These are phyloP conservation scores for Mionectes olivaceus DNA, from an alignment of 2,797 vertebrate genomes.

Conservation along the genomic window DNA sequence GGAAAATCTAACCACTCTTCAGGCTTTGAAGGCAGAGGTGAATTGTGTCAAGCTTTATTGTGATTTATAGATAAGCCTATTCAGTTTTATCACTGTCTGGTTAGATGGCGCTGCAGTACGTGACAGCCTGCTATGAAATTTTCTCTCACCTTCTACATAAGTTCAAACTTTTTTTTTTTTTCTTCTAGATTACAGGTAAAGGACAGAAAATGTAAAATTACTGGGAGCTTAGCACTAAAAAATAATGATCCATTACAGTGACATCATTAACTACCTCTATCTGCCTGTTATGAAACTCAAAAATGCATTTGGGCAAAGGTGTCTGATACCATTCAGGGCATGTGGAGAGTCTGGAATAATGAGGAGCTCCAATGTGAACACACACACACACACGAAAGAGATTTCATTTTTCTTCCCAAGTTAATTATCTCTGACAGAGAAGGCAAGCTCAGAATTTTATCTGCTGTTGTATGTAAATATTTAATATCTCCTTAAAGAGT, in stretches of 20 bases:
- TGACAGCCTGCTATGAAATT: not conserved
- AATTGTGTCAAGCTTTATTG: conserved; percentile 22
- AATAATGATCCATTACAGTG: not conserved
- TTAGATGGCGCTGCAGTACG: not conserved
- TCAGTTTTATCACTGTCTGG: conserved; percentile 47
- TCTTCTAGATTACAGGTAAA: not conserved
- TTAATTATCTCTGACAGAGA: not conserved
- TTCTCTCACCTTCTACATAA: not conserved
- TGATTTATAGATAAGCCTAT: conserved; percentile 28
- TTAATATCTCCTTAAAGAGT: not conserved
- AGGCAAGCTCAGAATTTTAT: not conserved
- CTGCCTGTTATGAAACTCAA: not conserved
- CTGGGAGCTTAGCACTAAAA: not conserved
- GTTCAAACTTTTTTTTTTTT: not conserved
- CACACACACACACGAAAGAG: not conserved
- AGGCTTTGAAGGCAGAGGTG: conserved; percentile 6
- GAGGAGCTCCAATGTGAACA: conserved; percentile 19
- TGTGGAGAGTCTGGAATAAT: not conserved
- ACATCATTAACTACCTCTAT: conserved; percentile 21
- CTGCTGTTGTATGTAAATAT: not conserved
- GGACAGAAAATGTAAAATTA: not conserved
- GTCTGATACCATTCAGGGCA: not conserved
- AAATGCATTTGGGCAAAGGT: not conserved
- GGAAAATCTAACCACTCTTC: not conserved
- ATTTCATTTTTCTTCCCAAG: not conserved